A percentile compares a stretch with the other conserved stretches of the same genome.
phyloP scores from a whole-genome alignment of 2,888 invertebrate species.

The Athalia circularis region DNA sequence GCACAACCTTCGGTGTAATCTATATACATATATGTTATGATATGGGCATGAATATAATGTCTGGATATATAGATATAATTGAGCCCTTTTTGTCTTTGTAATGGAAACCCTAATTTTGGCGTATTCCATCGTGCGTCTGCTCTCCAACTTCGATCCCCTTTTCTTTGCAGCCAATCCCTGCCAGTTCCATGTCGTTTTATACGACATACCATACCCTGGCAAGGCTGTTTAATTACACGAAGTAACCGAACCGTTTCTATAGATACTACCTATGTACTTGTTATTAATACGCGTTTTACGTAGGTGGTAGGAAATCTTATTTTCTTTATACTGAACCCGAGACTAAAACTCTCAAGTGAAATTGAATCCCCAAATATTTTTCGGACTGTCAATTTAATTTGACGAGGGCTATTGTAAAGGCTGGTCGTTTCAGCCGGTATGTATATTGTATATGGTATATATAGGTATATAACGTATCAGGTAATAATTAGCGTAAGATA shows the following conservation, averaged over 20 bases:
- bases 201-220: slow-evolving; percentile 1
- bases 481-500: no score
- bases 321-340: background rate
- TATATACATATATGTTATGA: background rate
- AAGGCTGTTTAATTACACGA: slow-evolving; percentile 38
- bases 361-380: slow-evolving; percentile 16
- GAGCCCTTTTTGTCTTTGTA: slow-evolving; percentile 42
- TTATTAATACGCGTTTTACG: slow-evolving; percentile 29
- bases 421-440: background rate
- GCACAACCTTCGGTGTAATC: no score
- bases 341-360: background rate
- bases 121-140: slow-evolving; percentile 14
- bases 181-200: slow-evolving; percentile 6
- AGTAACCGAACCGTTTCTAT: slow-evolving; percentile 30
- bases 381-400: slow-evolving; percentile 3
- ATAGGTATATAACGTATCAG: no score
- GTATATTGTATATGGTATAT: no score
- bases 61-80: slow-evolving; percentile 16
- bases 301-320: slow-evolving; percentile 6
- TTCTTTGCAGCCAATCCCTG: slow-evolving; percentile 9
- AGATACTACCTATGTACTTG: background rate
- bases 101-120: slow-evolving; percentile 33
- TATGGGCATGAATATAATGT: background rate
- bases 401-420: background rate
- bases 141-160: slow-evolving; percentile 33